A percentile compares a stretch with the other conserved stretches of the same genome.
These are phyloP conservation scores for Rotaria sp. DNA, from an alignment of 2,888 invertebrate species.

Conservation along the genomic window DNA sequence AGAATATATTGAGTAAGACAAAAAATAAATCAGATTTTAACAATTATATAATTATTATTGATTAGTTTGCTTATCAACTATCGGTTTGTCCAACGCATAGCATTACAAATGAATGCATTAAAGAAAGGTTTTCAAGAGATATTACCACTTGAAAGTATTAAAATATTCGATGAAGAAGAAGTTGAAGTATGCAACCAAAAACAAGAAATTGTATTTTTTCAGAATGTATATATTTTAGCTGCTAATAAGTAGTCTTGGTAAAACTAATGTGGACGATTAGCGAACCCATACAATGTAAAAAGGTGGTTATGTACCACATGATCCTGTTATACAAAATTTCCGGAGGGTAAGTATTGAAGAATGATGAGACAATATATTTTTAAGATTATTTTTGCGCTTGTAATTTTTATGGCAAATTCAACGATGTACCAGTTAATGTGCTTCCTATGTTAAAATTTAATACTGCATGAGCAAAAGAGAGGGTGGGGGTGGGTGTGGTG, in stretches of 20 bases:
- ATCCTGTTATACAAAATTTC: conserved; percentile 92
- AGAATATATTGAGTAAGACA: conserved; percentile 81
- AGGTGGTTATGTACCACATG: conserved; percentile 93
- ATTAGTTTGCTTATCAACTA: conserved; percentile 83
- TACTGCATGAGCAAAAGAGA: too few relatives aligned
- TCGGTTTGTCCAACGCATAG: conserved; percentile 91
- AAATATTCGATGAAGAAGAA: conserved; percentile 96
- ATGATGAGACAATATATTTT: too few relatives aligned
- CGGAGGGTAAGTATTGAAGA: conserved; percentile 88
- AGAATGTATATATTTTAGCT: conserved; percentile 56
- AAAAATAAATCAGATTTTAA: neutral
- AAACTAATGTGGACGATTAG: conserved; percentile 98
- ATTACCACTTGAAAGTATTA: conserved; percentile 79
- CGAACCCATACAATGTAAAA: conserved; percentile 88
- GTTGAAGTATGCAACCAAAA: conserved; percentile 62
- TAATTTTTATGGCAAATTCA: too few relatives aligned
- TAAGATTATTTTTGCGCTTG: too few relatives aligned
- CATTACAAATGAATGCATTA: conserved; percentile 90
- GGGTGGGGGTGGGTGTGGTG: too few relatives aligned
- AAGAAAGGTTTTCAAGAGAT: conserved; percentile 88
- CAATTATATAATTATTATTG: conserved; percentile 61
- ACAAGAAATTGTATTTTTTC: too few relatives aligned
- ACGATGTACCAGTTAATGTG: too few relatives aligned
- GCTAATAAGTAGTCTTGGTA: conserved; percentile 94
- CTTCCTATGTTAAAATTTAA: too few relatives aligned